Conservation (phyloP, 2,113 vertebrate species). For the Pseudorectes ferrugineus region DNA sequence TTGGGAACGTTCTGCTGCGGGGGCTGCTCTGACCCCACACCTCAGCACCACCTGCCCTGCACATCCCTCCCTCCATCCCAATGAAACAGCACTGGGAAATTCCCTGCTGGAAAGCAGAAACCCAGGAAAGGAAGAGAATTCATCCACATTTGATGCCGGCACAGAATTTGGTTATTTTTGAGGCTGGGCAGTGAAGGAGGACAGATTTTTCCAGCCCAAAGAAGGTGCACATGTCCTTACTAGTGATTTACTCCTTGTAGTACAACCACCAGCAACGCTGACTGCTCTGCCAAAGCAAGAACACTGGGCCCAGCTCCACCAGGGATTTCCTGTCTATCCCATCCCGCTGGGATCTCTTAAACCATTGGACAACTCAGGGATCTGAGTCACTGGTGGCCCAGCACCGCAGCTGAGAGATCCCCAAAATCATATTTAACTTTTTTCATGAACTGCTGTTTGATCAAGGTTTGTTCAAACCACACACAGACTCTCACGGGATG, state of each 20-base stretch:
- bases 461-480: neutral
- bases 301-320: neutral
- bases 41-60: neutral
- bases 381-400: neutral
- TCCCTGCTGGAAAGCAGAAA: neutral
- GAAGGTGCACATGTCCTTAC: neutral
- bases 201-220: neutral
- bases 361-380: neutral
- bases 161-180: neutral
- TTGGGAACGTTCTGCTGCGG: neutral
- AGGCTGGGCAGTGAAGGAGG: neutral
- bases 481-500: neutral
- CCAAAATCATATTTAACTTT: neutral
- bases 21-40: neutral
- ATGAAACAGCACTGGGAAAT: accelerated
- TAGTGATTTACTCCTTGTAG: neutral
- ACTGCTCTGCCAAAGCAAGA: neutral
- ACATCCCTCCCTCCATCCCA: neutral
- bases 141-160: neutral
- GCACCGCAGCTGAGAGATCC: accelerated
- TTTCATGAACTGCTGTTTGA: neutral
- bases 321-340: neutral
- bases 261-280: neutral
- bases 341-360: neutral
- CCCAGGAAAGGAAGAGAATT: no score